These are phyloP conservation scores for Lethenteron camtschaticum DNA, from an alignment of 2,113 vertebrate genomes.

Conservation along the genomic window DNA sequence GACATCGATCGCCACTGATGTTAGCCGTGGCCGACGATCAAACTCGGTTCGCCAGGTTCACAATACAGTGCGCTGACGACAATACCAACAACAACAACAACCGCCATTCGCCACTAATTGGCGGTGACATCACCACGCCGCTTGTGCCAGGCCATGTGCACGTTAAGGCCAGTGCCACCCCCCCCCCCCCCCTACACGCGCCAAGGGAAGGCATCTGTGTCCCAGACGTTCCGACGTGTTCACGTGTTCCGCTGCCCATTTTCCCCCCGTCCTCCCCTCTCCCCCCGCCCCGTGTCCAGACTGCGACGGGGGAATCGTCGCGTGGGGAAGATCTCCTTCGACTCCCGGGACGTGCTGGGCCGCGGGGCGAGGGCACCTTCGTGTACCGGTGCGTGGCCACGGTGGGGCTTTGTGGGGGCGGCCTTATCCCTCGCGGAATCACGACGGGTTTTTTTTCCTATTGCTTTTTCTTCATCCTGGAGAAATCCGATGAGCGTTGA, in stretches of 20 bases:
- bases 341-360: conserved; percentile 58
- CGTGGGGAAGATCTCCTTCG: conserved; percentile 75
- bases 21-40: too few relatives aligned
- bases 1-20: too few relatives aligned
- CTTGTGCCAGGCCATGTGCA: not conserved
- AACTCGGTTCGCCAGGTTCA: too few relatives aligned
- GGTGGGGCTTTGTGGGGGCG: not conserved
- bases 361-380: conserved; percentile 87
- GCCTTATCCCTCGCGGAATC: not conserved
- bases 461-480: not conserved
- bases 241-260: not conserved
- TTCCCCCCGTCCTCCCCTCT: not conserved
- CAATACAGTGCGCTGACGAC: too few relatives aligned
- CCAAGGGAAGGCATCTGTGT: not conserved
- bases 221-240: not conserved
- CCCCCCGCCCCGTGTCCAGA: conserved; percentile 21
- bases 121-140: too few relatives aligned
- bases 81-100: too few relatives aligned
- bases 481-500: not conserved
- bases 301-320: conserved; percentile 34
- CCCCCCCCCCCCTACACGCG: not conserved
- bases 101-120: too few relatives aligned
- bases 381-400: conserved; percentile 52
- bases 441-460: not conserved
- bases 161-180: not conserved